Percentiles rank a stretch among this genome's conserved stretches.
These are phyloP conservation scores for Romanomermis culicivorax DNA, from an alignment of 2,888 invertebrate genomes.

Conservation along the genomic window DNA sequence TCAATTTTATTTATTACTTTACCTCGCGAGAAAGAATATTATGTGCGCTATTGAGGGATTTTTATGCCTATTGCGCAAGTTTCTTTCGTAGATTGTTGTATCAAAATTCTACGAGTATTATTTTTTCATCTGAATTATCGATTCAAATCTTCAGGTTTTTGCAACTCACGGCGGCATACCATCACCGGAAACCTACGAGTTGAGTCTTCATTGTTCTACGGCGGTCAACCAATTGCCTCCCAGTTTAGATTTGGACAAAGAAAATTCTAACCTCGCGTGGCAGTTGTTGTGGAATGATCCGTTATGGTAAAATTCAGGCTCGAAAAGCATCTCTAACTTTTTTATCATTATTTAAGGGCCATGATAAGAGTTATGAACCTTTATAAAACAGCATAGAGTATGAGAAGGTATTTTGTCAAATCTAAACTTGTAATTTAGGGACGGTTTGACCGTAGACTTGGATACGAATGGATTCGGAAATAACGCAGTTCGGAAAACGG, in stretches of 20 bases:
- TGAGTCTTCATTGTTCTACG: background rate
- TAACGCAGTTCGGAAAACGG: slow-evolving; percentile 47
- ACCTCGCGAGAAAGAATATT: too few species aligned
- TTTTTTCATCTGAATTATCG: background rate
- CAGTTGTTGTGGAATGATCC: slow-evolving; percentile 60
- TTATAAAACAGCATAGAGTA: too few species aligned
- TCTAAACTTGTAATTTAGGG: too few species aligned
- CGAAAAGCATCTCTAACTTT: too few species aligned
- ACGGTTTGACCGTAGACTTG: slow-evolving; percentile 20
- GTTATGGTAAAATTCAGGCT: slow-evolving; percentile 37
- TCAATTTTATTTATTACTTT: too few species aligned
- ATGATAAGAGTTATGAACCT: too few species aligned
- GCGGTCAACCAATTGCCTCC: slow-evolving; percentile 16
- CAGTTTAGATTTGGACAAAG: slow-evolving; percentile 45
- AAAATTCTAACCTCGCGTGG: slow-evolving; percentile 42
- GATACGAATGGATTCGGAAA: slow-evolving; percentile 41
- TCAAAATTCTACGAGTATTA: too few species aligned
- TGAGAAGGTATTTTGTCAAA: background rate
- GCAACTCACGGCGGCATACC: slow-evolving; percentile 54
- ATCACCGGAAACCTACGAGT: background rate
- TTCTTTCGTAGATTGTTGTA: too few species aligned
- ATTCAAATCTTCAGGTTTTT: slow-evolving; percentile 38
- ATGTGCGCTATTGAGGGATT: too few species aligned
- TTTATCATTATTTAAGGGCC: too few species aligned
- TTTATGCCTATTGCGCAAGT: too few species aligned